phyloP scores from a whole-genome alignment of 1,140 invertebrate genomes.

The Trichonephila inaurata region DNA sequence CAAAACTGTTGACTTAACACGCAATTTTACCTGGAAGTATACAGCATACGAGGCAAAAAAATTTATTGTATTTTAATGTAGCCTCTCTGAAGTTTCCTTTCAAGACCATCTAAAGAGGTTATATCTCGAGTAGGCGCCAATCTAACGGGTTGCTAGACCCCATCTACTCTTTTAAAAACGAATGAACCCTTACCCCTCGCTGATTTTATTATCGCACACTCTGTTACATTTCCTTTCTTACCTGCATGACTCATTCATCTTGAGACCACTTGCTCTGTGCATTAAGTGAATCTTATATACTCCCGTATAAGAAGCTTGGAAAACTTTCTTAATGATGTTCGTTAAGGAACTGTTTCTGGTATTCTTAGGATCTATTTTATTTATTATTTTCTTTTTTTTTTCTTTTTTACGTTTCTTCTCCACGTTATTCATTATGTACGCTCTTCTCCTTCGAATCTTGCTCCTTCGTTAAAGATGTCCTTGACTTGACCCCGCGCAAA shows the following conservation, averaged over 20 bases:
- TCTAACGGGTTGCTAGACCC: constrained; percentile 17
- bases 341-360: constrained; percentile 53
- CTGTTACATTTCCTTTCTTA: constrained; percentile 64
- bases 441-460: not conserved
- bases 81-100: not conserved
- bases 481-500: constrained; percentile 48
- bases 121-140: not conserved
- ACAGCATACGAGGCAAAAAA: not conserved
- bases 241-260: constrained; percentile 44
- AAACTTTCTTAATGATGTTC: constrained; percentile 65
- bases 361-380: constrained; percentile 55
- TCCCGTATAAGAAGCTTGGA: constrained; percentile 55
- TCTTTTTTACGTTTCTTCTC: constrained; percentile 5
- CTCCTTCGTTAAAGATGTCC: constrained; percentile 64
- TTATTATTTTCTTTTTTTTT: constrained; percentile 36
- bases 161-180: not conserved
- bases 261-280: constrained; percentile 46
- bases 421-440: constrained; percentile 56
- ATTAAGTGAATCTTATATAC: constrained; percentile 39
- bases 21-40: not conserved
- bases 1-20: not conserved
- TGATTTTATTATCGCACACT: constrained; percentile 64
- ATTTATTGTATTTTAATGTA: not conserved
- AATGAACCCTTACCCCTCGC: constrained; percentile 40
- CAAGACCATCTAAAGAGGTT: not conserved